These are phyloP conservation scores for Cyphomyrus plagiostoma DNA, from an alignment of 2,113 vertebrate species.

Conservation along the genomic window DNA sequence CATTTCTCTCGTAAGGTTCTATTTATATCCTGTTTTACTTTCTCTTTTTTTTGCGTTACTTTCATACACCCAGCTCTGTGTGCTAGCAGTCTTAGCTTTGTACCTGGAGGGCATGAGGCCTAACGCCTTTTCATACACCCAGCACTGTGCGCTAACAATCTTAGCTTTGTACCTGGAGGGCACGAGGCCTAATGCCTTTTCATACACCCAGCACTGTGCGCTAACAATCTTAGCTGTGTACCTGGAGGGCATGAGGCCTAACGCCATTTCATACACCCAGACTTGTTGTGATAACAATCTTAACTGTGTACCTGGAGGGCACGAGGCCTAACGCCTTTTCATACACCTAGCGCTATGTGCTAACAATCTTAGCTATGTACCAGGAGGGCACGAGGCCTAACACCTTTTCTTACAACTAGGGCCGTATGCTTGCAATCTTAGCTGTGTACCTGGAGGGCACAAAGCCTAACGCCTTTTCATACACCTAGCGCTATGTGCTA, in stretches of 20 bases:
- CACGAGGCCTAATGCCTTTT: conserved; percentile 34
- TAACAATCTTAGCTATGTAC: conserved; percentile 22
- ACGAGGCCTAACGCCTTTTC: conserved; percentile 33
- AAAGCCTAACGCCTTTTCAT: conserved; percentile 30
- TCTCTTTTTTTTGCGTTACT: not conserved
- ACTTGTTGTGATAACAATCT: conserved; percentile 21
- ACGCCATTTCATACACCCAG: conserved; percentile 28
- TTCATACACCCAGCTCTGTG: conserved; percentile 20
- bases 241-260: conserved; percentile 30
- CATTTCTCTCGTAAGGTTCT: conserved; percentile 20
- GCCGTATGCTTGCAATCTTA: conserved; percentile 25
- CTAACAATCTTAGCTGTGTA: conserved; percentile 31
- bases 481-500: conserved; percentile 19
- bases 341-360: conserved; percentile 22
- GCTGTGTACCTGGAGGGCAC: conserved; percentile 33
- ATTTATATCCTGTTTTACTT: conserved; percentile 12
- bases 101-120: conserved; percentile 35
- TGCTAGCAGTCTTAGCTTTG: conserved; percentile 19
- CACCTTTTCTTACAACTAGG: conserved; percentile 23
- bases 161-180: conserved; percentile 34
- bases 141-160: conserved; percentile 17
- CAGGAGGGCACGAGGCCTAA: conserved; percentile 37
- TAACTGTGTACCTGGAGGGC: conserved; percentile 33
- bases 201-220: conserved; percentile 23
- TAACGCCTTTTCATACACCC: conserved; percentile 23